These are phyloP conservation scores for Eristalis arbustorum DNA, from an alignment of 2,888 invertebrate species.

Conservation along the genomic window DNA sequence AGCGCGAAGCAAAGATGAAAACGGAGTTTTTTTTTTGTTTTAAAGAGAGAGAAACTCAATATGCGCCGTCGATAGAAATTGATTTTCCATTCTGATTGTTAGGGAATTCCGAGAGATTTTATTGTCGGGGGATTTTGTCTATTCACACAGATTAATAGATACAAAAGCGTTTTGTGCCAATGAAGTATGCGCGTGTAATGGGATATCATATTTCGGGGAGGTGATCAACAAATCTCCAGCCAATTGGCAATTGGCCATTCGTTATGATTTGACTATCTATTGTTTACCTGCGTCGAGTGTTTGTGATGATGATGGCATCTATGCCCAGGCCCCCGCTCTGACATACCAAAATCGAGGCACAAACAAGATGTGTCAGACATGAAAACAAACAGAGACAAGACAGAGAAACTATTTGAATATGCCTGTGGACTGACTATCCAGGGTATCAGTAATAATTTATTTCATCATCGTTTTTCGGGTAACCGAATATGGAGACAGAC, in stretches of 20 bases:
- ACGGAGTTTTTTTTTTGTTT: slow-evolving; percentile 6
- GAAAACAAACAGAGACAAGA: slow-evolving; percentile 16
- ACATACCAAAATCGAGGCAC: neutral
- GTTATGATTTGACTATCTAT: slow-evolving; percentile 12
- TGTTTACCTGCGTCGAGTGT: slow-evolving; percentile 31
- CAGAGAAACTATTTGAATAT: neutral
- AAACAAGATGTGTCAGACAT: slow-evolving; percentile 43
- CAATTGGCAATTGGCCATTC: slow-evolving; percentile 37
- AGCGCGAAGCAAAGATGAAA: neutral
- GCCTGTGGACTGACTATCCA: neutral
- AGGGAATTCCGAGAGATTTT: neutral
- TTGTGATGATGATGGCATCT: neutral
- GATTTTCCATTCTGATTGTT: slow-evolving; percentile 34
- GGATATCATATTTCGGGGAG: slow-evolving; percentile 25
- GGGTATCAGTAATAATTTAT: slow-evolving; percentile 55
- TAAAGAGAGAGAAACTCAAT: slow-evolving; percentile 53
- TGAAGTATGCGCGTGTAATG: slow-evolving; percentile 23
- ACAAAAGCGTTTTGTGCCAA: slow-evolving; percentile 14
- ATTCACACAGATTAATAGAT: slow-evolving; percentile 28
- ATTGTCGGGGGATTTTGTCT: neutral
- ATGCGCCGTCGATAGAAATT: slow-evolving; percentile 45
- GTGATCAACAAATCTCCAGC: slow-evolving; percentile 10
- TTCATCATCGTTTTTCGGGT: slow-evolving; percentile 60
- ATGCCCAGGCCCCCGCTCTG: neutral
- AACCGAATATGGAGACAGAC: slow-evolving; percentile 58